phyloP scores from a whole-genome alignment of 2,797 vertebrate species.

The Pseudocheirus occidentalis region DNA sequence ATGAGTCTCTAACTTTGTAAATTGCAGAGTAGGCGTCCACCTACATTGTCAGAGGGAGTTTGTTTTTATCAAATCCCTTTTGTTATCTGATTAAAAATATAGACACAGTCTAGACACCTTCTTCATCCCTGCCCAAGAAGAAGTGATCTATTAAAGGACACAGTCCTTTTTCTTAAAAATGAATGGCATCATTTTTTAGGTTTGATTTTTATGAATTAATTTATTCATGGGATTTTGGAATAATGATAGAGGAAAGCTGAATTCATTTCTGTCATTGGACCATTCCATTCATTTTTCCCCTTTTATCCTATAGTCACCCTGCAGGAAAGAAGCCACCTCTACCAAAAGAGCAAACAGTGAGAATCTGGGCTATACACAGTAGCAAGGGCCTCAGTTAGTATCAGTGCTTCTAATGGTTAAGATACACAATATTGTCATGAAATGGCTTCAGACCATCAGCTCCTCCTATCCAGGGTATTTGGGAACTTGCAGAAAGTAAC shows the following conservation, averaged over 20 bases:
- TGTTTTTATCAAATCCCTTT: neutral
- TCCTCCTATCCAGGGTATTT: conserved; percentile 34
- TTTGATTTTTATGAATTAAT: conserved; percentile 28
- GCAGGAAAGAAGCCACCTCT: conserved; percentile 11
- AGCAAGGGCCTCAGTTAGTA: conserved; percentile 56
- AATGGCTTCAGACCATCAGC: conserved; percentile 31
- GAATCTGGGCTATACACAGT: conserved; percentile 17
- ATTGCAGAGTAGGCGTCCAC: neutral
- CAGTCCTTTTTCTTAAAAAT: neutral
- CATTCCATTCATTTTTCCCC: neutral
- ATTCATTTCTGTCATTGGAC: conserved; percentile 30
- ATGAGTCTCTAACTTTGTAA: neutral
- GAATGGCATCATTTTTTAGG: neutral
- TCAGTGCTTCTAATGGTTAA: conserved; percentile 54
- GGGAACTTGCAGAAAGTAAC: conserved; percentile 13
- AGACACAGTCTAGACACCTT: neutral
- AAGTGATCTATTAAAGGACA: neutral
- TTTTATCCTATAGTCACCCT: conserved; percentile 26
- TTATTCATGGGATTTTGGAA: conserved; percentile 20
- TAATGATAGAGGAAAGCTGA: neutral
- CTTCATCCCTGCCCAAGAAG: neutral
- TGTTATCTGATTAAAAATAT: conserved; percentile 3
- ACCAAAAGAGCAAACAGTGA: conserved; percentile 42
- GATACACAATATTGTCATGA: conserved; percentile 54
- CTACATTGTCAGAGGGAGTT: neutral